Conservation (phyloP, 2,888 invertebrate genomes). For the Torymus texanus region DNA sequence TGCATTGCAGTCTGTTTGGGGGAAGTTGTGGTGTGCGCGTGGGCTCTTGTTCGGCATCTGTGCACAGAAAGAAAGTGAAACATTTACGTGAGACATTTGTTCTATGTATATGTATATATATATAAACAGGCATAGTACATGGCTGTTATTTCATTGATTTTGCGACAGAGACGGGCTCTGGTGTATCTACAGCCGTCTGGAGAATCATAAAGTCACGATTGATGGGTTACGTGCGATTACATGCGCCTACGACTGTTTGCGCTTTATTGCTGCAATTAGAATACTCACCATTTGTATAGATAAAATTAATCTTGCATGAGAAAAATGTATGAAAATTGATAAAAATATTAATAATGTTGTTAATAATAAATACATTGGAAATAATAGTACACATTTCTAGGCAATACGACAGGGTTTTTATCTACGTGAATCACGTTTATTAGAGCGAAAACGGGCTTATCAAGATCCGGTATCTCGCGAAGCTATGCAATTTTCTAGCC, state of each 20-base stretch:
- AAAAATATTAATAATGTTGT: no score
- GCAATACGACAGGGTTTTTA: no score
- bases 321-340: no score
- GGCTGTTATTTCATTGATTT: background rate
- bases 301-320: no score
- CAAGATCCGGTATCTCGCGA: background rate
- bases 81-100: slow-evolving; percentile 21
- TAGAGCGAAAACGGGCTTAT: slow-evolving; percentile 8
- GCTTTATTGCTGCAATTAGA: no score
- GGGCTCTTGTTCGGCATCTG: slow-evolving; percentile 44
- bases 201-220: slow-evolving; percentile 42
- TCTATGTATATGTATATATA: background rate
- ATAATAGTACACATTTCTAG: no score
- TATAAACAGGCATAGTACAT: background rate
- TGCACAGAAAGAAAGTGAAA: slow-evolving; percentile 36
- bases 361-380: no score
- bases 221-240: no score
- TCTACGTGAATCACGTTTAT: background rate
- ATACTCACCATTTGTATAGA: no score
- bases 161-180: background rate
- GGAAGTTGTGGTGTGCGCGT: no score
- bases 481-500: background rate
- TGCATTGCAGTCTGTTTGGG: slow-evolving; percentile 52
- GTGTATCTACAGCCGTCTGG: background rate
- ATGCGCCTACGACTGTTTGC: no score